Conservation (phyloP, 2,113 vertebrate species). For the Callopanchax toddi region DNA sequence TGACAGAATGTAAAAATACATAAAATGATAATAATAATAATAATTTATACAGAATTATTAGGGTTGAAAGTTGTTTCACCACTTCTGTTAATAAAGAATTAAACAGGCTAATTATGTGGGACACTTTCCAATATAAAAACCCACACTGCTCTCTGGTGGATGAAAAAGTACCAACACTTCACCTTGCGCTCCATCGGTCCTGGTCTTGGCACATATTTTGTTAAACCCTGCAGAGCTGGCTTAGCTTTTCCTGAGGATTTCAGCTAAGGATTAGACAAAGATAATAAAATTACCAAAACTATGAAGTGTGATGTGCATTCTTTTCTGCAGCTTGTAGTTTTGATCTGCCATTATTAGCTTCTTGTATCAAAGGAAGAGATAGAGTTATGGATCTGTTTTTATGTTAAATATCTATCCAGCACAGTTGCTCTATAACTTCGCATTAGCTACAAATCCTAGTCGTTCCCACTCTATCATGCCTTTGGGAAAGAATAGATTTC, state of each 20-base stretch:
- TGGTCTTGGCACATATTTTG: constrained; percentile 57
- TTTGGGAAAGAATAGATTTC: too few relatives aligned
- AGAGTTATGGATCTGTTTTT: too few relatives aligned
- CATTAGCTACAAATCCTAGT: too few relatives aligned
- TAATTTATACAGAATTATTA: background rate
- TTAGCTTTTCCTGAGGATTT: constrained; percentile 11
- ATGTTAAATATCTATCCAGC: too few relatives aligned
- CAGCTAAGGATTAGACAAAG: constrained; percentile 16
- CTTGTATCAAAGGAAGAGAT: too few relatives aligned
- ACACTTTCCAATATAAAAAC: background rate
- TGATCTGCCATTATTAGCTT: too few relatives aligned
- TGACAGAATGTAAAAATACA: too few relatives aligned
- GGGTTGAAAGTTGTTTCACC: background rate
- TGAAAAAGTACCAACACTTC: constrained; percentile 2
- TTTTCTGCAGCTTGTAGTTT: too few relatives aligned
- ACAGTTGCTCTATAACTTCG: too few relatives aligned
- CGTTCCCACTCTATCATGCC: too few relatives aligned
- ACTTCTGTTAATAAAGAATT: background rate
- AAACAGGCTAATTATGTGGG: background rate
- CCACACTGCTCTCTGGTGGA: constrained; percentile 51
- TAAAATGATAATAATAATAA: too few relatives aligned
- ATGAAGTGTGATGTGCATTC: too few relatives aligned
- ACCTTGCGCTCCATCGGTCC: constrained; percentile 63
- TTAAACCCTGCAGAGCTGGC: constrained; percentile 50
- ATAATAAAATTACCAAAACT: background rate